phyloP scores from a whole-genome alignment of 2,113 vertebrate genomes.

The Carettochelys insculpta region DNA sequence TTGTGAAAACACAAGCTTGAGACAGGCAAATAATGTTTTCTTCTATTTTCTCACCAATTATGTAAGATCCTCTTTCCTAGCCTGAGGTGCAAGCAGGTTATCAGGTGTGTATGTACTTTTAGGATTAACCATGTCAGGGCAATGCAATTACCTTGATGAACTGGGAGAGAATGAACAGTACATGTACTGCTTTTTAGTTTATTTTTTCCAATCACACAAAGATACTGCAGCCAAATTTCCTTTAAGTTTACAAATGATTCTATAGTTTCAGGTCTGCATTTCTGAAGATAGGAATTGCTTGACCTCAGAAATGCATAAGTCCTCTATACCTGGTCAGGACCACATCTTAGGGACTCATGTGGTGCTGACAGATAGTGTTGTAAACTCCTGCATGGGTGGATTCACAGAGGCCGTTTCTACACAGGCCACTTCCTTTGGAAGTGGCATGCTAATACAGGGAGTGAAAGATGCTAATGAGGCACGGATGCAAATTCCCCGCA shows the following conservation, averaged over 20 bases:
- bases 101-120: conserved; percentile 52
- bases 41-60: conserved; percentile 81
- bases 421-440: too few relatives aligned
- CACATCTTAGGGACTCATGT: neutral
- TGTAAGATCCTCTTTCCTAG: conserved; percentile 64
- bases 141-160: conserved; percentile 24
- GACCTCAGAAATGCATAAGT: neutral
- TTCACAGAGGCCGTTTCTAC: too few relatives aligned
- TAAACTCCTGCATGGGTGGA: neutral
- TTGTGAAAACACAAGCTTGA: conserved; percentile 77
- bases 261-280: neutral
- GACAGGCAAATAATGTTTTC: conserved; percentile 69
- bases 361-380: neutral
- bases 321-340: neutral
- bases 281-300: neutral
- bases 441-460: too few relatives aligned
- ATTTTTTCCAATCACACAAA: neutral
- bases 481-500: too few relatives aligned
- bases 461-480: too few relatives aligned
- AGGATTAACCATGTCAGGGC: conserved; percentile 53
- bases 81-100: conserved; percentile 57
- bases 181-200: neutral
- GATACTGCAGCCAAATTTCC: neutral
- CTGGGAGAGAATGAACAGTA: neutral
- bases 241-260: neutral